These are phyloP conservation scores for Criorhina ranunculi DNA, from an alignment of 2,888 invertebrate genomes.

Conservation along the genomic window DNA sequence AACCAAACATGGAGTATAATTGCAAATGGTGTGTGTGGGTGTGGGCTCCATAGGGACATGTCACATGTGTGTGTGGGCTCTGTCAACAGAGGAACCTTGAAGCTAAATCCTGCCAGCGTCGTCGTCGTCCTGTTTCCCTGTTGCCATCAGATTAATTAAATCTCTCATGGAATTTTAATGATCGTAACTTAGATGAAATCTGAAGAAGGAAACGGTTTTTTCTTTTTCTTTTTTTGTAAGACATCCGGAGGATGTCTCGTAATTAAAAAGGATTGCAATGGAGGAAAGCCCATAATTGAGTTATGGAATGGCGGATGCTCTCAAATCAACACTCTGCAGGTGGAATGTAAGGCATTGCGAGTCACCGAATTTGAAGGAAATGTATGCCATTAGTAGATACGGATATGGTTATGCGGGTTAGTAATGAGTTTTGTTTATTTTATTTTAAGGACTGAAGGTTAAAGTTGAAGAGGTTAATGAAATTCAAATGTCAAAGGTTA, in stretches of 20 bases:
- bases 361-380: neutral
- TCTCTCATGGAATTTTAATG: slow-evolving; percentile 69
- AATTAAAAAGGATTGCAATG: slow-evolving; percentile 54
- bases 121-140: neutral
- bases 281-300: slow-evolving; percentile 13
- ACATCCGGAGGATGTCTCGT: slow-evolving; percentile 8
- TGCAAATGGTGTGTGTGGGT: neutral
- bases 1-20: slow-evolving; percentile 1
- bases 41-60: neutral
- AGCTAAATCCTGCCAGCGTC: neutral
- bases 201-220: slow-evolving; percentile 11
- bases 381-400: neutral
- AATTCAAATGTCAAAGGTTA: too few relatives aligned
- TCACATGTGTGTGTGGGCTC: slow-evolving; percentile 9
- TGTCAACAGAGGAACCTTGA: slow-evolving; percentile 23
- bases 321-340: too few relatives aligned
- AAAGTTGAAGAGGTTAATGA: too few relatives aligned
- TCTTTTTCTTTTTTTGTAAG: neutral
- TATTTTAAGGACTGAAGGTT: neutral
- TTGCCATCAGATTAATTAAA: slow-evolving; percentile 52
- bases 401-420: neutral
- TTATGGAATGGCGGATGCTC: slow-evolving; percentile 7
- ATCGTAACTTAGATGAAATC: slow-evolving; percentile 64
- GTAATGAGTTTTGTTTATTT: slow-evolving; percentile 13
- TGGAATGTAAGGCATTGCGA: neutral